Conservation (phyloP, 2,113 vertebrate species). For the Gobius niger region DNA sequence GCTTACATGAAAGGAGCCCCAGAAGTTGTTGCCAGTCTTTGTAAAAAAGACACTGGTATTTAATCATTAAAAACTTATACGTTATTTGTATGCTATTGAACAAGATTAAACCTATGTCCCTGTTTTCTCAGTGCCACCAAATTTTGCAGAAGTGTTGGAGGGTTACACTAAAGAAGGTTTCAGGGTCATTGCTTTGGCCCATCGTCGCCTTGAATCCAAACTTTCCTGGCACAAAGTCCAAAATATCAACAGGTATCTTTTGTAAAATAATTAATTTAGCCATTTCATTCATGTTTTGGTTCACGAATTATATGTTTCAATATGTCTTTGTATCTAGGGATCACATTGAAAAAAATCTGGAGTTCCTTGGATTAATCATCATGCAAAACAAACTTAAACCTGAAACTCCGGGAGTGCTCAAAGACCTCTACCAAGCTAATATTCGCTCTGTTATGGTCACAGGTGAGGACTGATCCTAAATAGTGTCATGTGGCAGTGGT, state of each 20-base stretch:
- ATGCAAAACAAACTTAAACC: constrained; percentile 98
- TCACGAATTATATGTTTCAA: too few species aligned
- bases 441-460: constrained; percentile 98
- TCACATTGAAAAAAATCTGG: constrained; percentile 92
- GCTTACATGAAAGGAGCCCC: constrained; percentile 95
- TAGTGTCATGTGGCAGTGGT: not conserved
- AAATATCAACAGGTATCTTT: constrained; percentile 82
- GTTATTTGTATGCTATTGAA: too few species aligned
- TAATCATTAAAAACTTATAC: too few species aligned
- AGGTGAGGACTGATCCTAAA: constrained; percentile 77
- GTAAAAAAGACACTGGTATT: constrained; percentile 89
- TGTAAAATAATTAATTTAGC: not conserved
- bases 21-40: constrained; percentile 89
- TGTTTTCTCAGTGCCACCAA: constrained; percentile 81
- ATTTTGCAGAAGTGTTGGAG: constrained; percentile 88
- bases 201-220: constrained; percentile 91
- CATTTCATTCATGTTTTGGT: too few species aligned
- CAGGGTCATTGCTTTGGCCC: constrained; percentile 95
- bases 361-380: constrained; percentile 94
- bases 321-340: constrained; percentile 74
- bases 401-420: constrained; percentile 89
- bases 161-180: constrained; percentile 94
- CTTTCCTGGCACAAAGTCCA: constrained; percentile 96
- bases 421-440: constrained; percentile 87
- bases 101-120: not conserved